A percentile compares a stretch with the other conserved stretches of the same genome.
These are phyloP conservation scores for Rhinogobio ventralis DNA, from an alignment of 2,797 vertebrate species.

Conservation along the genomic window DNA sequence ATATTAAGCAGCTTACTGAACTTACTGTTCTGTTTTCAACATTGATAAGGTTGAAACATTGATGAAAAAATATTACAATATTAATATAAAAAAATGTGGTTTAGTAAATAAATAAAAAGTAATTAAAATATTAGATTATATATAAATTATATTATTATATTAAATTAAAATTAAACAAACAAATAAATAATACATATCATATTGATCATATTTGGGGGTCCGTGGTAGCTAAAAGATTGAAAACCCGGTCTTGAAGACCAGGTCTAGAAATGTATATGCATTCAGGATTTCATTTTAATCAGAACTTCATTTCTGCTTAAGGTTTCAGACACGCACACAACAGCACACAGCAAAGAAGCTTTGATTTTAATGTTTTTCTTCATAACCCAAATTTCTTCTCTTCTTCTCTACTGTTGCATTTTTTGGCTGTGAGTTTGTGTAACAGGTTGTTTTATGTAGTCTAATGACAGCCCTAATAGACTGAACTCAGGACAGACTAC, in stretches of 20 bases:
- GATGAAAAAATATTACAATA: too few relatives aligned
- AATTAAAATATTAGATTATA: too few relatives aligned
- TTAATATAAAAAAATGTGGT: too few relatives aligned
- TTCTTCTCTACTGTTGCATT: neutral
- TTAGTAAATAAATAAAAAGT: too few relatives aligned
- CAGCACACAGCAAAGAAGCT: neutral
- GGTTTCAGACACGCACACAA: neutral
- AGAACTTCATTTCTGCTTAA: neutral
- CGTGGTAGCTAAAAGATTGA: neutral
- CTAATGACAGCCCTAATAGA: slow-evolving; percentile 7
- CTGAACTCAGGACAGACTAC: slow-evolving; percentile 22
- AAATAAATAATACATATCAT: too few relatives aligned
- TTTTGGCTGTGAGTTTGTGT: slow-evolving; percentile 15
- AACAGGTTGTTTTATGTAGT: slow-evolving; percentile 14
- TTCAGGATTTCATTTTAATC: neutral
- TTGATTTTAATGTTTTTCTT: neutral
- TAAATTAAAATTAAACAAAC: neutral
- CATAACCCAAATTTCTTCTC: neutral
- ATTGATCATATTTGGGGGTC: neutral
- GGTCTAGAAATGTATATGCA: neutral
- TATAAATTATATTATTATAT: neutral
- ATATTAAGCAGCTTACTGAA: too few relatives aligned
- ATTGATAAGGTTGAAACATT: too few relatives aligned
- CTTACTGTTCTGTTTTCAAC: neutral
- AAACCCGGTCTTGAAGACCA: neutral